Evolutionary conservation across 2,113 vertebrate species (phyloP).

Genomic region (Grammomys surdaster): DNA sequence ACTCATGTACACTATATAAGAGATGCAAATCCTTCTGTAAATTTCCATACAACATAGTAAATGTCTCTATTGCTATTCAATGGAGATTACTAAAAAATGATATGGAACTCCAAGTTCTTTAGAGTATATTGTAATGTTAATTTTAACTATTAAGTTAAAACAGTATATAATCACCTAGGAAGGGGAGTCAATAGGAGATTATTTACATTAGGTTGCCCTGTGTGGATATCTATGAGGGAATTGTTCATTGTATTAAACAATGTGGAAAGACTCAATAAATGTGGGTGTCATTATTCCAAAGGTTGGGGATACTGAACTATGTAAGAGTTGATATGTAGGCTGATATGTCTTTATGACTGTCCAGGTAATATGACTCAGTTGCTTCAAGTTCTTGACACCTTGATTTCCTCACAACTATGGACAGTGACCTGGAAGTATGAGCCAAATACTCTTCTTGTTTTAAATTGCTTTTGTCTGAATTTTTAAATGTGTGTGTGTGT

Average conservation of each 20-base stretch:
- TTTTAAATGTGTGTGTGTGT: too few species aligned
- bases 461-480: background rate
- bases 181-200: background rate
- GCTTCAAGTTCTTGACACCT: background rate
- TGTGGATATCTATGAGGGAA: background rate
- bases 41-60: background rate
- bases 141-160: background rate
- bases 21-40: background rate
- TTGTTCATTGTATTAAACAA: background rate
- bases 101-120: background rate
- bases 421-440: background rate
- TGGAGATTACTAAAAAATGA: background rate
- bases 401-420: background rate
- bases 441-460: background rate
- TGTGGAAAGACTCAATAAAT: background rate
- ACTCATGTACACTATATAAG: background rate
- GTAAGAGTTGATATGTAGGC: background rate
- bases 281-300: background rate
- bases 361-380: background rate
- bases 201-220: background rate
- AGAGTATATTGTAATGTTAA: background rate
- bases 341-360: background rate
- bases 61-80: background rate
- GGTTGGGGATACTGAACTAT: background rate
- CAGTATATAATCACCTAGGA: background rate